Conservation (phyloP, 2,797 vertebrate species). For the Hyperoplus immaculatus region DNA sequence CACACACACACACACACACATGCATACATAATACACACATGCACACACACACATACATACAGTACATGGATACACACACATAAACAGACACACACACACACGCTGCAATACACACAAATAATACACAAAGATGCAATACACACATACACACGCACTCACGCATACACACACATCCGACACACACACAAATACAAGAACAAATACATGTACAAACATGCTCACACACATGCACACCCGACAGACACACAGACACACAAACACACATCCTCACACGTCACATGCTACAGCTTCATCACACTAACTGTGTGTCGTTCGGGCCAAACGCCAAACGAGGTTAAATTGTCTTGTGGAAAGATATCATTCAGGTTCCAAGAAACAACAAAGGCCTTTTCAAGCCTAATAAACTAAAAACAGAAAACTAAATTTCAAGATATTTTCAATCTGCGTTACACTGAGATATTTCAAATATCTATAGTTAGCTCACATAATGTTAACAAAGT, state of each 20-base stretch:
- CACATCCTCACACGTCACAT: not conserved
- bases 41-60: not conserved
- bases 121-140: constrained; percentile 1
- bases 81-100: not conserved
- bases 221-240: not conserved
- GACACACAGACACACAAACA: not conserved
- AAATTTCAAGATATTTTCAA: constrained; percentile 13
- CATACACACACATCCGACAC: not conserved
- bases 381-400: constrained; percentile 21
- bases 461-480: constrained; percentile 7
- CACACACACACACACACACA: too few species aligned
- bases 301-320: constrained; percentile 30
- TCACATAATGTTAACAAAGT: not conserved
- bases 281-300: constrained; percentile 35
- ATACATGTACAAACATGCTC: too few species aligned
- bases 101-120: not conserved
- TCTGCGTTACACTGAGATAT: constrained; percentile 24
- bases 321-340: constrained; percentile 65
- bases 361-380: constrained; percentile 51
- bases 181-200: too few species aligned
- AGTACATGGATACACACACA: too few species aligned
- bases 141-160: too few species aligned
- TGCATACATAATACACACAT: not conserved
- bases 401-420: constrained; percentile 34
- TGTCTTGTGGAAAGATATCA: constrained; percentile 42